These are phyloP conservation scores for Choristoneura rosaceana DNA, from an alignment of 2,888 invertebrate genomes.

Conservation along the genomic window DNA sequence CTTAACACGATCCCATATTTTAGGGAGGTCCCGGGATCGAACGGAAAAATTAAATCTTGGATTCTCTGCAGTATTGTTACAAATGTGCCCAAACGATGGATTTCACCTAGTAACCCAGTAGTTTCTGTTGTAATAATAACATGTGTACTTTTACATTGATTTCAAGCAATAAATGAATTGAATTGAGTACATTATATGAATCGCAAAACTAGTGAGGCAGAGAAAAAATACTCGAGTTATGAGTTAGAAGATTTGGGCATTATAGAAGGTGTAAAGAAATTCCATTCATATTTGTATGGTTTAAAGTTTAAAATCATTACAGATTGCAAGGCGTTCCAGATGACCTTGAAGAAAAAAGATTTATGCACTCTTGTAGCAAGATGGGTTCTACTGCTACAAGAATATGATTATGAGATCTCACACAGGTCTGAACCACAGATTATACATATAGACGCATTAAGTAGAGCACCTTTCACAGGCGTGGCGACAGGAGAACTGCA, in stretches of 20 bases:
- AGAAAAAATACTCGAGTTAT: slow-evolving; percentile 31
- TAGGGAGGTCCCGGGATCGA: no score
- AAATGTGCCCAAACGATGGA: not conserved
- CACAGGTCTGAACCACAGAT: not conserved
- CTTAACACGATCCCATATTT: no score
- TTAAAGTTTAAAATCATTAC: no score
- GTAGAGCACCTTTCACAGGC: not conserved
- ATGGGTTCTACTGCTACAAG: not conserved
- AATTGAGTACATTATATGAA: slow-evolving; percentile 33
- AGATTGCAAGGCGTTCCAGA: slow-evolving; percentile 42
- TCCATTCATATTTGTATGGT: no score
- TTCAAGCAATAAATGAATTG: no score
- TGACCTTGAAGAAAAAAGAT: slow-evolving; percentile 42
- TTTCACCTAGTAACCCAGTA: slow-evolving; percentile 5
- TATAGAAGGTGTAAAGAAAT: slow-evolving; percentile 42
- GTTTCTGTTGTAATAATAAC: no score
- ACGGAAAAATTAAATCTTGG: not conserved
- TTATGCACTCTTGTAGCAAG: not conserved
- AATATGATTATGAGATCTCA: not conserved
- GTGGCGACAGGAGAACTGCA: not conserved
- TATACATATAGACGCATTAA: not conserved
- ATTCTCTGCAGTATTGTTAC: not conserved
- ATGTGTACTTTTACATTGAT: no score
- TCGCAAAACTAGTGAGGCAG: slow-evolving; percentile 28
- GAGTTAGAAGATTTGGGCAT: slow-evolving; percentile 41